phyloP scores from a whole-genome alignment of 1,140 invertebrate species.

The Popillia japonica region DNA sequence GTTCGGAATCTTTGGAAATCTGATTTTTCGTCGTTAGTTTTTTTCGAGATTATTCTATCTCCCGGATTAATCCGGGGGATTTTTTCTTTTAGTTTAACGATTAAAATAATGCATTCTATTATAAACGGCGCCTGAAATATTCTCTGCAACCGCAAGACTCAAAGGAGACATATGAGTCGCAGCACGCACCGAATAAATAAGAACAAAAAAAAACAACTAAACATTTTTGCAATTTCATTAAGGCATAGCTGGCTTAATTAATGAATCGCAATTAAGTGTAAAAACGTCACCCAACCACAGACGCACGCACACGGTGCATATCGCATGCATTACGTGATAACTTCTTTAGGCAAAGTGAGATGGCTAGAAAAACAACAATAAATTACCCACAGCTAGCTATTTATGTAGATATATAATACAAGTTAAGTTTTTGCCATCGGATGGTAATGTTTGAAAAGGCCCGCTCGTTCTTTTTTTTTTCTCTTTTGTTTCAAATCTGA shows the following conservation, averaged over 20 bases:
- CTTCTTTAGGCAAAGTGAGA: background rate
- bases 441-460: background rate
- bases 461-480: no score
- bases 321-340: background rate
- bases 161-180: no score
- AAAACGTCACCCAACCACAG: background rate
- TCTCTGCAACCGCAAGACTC: background rate
- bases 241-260: conserved; percentile 18
- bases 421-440: background rate
- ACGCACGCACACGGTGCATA: no score
- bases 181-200: background rate
- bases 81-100: background rate
- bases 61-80: background rate
- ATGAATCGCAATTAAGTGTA: conserved; percentile 10
- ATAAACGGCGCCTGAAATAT: background rate
- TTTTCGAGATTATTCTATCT: background rate
- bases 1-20: conserved; percentile 4
- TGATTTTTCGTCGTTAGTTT: background rate
- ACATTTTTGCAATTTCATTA: conserved; percentile 16
- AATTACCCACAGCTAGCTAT: background rate
- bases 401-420: background rate
- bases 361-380: conserved; percentile 1
- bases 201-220: background rate
- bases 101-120: background rate
- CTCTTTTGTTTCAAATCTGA: no score